These are phyloP conservation scores for Gibbula magus DNA, from an alignment of 2,888 invertebrate genomes.

Conservation along the genomic window DNA sequence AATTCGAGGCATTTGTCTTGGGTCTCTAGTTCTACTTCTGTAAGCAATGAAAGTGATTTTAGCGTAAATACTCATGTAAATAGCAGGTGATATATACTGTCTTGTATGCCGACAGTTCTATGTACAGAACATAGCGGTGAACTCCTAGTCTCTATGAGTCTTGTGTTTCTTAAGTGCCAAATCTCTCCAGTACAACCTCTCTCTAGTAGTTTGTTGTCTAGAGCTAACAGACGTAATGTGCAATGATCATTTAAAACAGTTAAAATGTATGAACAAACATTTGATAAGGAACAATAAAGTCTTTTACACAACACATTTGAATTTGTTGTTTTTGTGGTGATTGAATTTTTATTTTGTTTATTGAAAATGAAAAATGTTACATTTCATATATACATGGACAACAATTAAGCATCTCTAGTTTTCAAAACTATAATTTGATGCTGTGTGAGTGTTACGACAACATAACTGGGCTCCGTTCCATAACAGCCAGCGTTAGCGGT, in stretches of 20 bases:
- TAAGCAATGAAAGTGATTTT: not conserved
- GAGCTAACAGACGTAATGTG: conserved; percentile 10
- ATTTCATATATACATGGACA: no score
- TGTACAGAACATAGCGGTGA: not conserved
- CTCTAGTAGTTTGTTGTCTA: not conserved
- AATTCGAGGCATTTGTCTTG: not conserved
- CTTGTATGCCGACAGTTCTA: not conserved
- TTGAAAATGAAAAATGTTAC: no score
- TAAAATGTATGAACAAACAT: conserved; percentile 16
- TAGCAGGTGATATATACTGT: not conserved
- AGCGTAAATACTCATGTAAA: conserved; percentile 17
- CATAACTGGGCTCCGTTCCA: no score
- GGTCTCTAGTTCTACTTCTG: not conserved
- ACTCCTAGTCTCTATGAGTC: not conserved
- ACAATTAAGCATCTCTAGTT: no score
- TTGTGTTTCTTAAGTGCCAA: conserved; percentile 12
- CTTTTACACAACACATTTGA: not conserved
- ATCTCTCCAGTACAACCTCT: conserved; percentile 4
- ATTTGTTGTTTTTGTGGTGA: no score
- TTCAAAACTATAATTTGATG: no score
- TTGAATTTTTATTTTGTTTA: no score
- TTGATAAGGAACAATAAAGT: conserved; percentile 15
- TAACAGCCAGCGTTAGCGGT: no score
- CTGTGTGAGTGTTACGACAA: no score
- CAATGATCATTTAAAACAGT: not conserved